These are phyloP conservation scores for Rotaria sp. DNA, from an alignment of 2,888 invertebrate genomes.

Conservation along the genomic window DNA sequence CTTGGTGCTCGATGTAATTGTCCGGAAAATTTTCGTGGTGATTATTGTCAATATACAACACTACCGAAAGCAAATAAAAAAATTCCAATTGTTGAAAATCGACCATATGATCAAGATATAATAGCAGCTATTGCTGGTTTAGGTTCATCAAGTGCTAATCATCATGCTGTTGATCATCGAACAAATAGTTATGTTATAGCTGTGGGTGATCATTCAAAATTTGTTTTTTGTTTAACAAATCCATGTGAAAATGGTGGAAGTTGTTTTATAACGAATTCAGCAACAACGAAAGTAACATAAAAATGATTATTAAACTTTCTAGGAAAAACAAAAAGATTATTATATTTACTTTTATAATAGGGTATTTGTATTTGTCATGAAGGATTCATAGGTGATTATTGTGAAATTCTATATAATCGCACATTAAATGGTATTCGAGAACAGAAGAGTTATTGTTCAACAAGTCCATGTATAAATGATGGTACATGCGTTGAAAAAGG, in stretches of 20 bases:
- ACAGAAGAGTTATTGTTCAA: not conserved
- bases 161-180: not conserved
- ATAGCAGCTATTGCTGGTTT: not conserved
- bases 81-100: not conserved
- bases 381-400: constrained; percentile 12
- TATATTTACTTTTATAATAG: not conserved
- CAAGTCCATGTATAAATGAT: not conserved
- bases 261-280: not conserved
- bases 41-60: constrained; percentile 22
- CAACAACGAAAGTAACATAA: constrained; percentile 2
- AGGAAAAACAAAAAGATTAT: no score
- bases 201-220: not conserved
- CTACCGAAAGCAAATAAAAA: not conserved
- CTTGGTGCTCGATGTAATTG: not conserved
- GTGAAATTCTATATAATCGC: not conserved
- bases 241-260: constrained; percentile 23
- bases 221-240: constrained; percentile 26
- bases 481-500: not conserved
- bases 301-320: not conserved
- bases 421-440: no score
- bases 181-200: not conserved
- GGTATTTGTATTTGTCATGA: not conserved
- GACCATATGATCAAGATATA: not conserved
- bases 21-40: not conserved
- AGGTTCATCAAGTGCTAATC: not conserved